These are phyloP conservation scores for Pteropus rufus DNA, from an alignment of 2,797 vertebrate genomes.

Conservation along the genomic window DNA sequence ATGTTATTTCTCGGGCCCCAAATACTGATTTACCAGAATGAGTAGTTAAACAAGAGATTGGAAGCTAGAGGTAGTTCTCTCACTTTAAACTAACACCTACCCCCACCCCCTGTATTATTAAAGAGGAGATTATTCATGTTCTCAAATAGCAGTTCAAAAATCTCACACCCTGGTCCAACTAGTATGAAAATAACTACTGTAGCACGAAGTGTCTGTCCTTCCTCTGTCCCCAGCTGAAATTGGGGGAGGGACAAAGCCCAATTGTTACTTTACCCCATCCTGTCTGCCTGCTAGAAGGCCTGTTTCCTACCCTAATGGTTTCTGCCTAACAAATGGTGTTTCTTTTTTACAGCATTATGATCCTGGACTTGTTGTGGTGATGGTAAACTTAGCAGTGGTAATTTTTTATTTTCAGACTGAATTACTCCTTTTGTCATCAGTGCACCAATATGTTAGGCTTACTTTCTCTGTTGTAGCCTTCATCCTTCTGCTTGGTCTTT, in stretches of 20 bases:
- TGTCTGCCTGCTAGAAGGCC: conserved; percentile 84
- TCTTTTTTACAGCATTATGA: conserved; percentile 99
- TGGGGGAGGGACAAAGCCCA: conserved; percentile 72
- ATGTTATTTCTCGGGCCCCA: conserved; percentile 8
- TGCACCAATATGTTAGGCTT: conserved; percentile 92
- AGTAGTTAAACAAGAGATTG: conserved; percentile 16
- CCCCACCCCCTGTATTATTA: neutral
- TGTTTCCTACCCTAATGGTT: conserved; percentile 94
- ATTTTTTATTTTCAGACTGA: conserved; percentile 99
- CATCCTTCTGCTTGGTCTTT: conserved; percentile 99
- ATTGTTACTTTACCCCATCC: conserved; percentile 67
- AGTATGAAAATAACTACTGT: conserved; percentile 37
- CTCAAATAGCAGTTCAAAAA: conserved; percentile 55
- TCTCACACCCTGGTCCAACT: conserved; percentile 30
- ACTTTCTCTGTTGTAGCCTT: conserved; percentile 97
- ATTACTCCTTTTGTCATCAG: conserved; percentile 95
- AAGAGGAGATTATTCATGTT: conserved; percentile 36
- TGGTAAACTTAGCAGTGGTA: conserved; percentile 99
- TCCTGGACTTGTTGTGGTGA: conserved; percentile 99
- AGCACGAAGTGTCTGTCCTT: conserved; percentile 52
- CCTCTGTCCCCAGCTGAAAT: conserved; percentile 47
- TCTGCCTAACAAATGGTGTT: conserved; percentile 99
- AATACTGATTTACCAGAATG: conserved; percentile 20
- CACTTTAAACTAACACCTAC: neutral
- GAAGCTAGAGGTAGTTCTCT: conserved; percentile 37